phyloP scores from a whole-genome alignment of 2,888 invertebrate species.

The Amaurobius ferox region DNA sequence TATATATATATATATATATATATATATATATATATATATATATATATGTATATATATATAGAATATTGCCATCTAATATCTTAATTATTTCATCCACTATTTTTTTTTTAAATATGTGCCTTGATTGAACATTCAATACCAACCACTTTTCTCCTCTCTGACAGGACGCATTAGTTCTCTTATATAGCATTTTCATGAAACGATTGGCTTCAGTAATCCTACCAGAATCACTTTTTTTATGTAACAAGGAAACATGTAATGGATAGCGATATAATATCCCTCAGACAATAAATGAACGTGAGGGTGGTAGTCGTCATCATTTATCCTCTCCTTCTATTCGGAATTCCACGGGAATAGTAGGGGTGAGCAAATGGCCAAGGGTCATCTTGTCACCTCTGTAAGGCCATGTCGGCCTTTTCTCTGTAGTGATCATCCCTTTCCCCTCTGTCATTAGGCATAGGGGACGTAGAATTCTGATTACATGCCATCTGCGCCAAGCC shows the following conservation, averaged over 20 bases:
- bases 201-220: background rate
- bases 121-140: too few relatives aligned
- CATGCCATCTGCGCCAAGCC: slow-evolving; percentile 56
- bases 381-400: slow-evolving; percentile 61
- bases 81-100: too few relatives aligned
- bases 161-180: too few relatives aligned
- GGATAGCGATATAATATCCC: background rate
- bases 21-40: too few relatives aligned
- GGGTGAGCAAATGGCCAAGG: slow-evolving; percentile 48
- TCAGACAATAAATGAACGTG: slow-evolving; percentile 9
- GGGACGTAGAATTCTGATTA: slow-evolving; percentile 63
- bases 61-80: too few relatives aligned
- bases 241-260: too few relatives aligned
- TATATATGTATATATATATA: too few relatives aligned
- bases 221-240: background rate
- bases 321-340: slow-evolving; percentile 42
- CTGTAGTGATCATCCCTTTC: slow-evolving; percentile 24
- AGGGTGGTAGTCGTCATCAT: slow-evolving; percentile 50
- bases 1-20: too few relatives aligned
- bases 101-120: too few relatives aligned
- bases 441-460: slow-evolving; percentile 35
- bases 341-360: slow-evolving; percentile 16
- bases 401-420: slow-evolving; percentile 53
- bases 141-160: too few relatives aligned
- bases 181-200: background rate